A percentile compares a stretch with the other conserved stretches of the same genome.
Conservation (phyloP, 2,797 vertebrate species). For the Tenualosa thibaudeaui region DNA sequence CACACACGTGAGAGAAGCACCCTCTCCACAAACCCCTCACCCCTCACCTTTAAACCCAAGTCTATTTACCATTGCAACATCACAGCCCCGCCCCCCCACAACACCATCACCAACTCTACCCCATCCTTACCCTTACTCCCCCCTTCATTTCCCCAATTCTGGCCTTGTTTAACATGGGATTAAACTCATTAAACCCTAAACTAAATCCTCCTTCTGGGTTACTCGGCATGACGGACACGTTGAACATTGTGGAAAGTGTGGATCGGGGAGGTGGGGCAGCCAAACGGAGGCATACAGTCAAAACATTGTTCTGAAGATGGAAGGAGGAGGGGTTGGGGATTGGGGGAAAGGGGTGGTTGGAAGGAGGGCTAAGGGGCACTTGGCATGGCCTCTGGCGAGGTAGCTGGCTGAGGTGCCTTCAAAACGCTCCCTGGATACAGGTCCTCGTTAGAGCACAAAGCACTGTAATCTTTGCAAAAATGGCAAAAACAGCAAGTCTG, state of each 20-base stretch:
- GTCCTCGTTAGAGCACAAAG: not conserved
- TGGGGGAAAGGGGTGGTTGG: conserved; percentile 38
- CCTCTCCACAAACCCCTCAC: conserved; percentile 27
- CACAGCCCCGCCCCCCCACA: conserved; percentile 33
- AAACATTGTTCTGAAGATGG: conserved; percentile 66
- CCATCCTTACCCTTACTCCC: conserved; percentile 62
- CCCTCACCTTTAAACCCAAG: conserved; percentile 48
- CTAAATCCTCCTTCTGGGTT: conserved; percentile 80
- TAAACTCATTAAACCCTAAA: conserved; percentile 83
- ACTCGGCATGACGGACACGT: conserved; percentile 77
- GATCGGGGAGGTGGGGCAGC: conserved; percentile 67
- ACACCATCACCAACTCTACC: conserved; percentile 55
- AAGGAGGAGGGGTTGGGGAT: conserved; percentile 49
- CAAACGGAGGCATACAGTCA: conserved; percentile 67
- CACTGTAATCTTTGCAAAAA: not conserved
- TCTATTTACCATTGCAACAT: conserved; percentile 57
- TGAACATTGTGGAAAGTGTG: conserved; percentile 83
- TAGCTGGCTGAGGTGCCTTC: not conserved
- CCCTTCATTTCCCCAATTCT: conserved; percentile 57
- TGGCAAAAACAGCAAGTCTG: not conserved
- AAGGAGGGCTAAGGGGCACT: not conserved
- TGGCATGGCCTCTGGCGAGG: not conserved
- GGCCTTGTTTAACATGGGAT: conserved; percentile 80
- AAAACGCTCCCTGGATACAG: not conserved
- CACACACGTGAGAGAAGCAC: conserved; percentile 63